Percentiles rank a stretch among this genome's conserved stretches.
phyloP scores from a whole-genome alignment of 2,797 vertebrate species.

The Anguilla obscura region DNA sequence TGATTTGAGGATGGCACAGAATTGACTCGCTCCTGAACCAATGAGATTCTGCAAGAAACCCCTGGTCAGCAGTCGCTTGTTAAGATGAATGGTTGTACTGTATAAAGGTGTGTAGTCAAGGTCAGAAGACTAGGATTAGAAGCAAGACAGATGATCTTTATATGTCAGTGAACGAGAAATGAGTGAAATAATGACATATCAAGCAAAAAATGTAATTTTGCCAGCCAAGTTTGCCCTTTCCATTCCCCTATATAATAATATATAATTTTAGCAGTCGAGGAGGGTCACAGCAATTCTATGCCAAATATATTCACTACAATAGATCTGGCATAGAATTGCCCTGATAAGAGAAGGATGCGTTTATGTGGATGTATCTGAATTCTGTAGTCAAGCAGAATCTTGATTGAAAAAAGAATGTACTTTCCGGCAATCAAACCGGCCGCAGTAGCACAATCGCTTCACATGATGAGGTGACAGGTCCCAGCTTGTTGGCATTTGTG shows the following conservation, averaged over 20 bases:
- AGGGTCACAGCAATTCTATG: not conserved
- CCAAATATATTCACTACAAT: not conserved
- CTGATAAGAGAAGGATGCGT: not conserved
- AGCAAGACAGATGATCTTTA: not conserved
- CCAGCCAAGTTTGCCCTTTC: not conserved
- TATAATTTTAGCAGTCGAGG: not conserved
- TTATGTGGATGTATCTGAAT: not conserved
- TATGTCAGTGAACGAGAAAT: not conserved
- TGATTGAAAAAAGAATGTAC: not conserved
- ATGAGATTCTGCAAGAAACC: not conserved
- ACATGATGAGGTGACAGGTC: not conserved
- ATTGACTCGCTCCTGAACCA: not conserved
- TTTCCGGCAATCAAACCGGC: not conserved
- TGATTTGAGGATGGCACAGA: not conserved
- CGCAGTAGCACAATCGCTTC: not conserved
- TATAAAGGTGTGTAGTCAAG: not conserved
- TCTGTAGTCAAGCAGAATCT: not conserved
- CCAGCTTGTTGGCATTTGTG: constrained; percentile 8
- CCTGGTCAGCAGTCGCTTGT: not conserved
- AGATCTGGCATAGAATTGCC: not conserved
- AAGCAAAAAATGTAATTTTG: not conserved
- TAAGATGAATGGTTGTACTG: not conserved
- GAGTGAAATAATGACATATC: not conserved
- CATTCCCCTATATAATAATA: not conserved
- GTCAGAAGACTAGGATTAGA: not conserved